These are phyloP conservation scores for Trematocara macrostoma DNA, from an alignment of 2,113 vertebrate species.

Conservation along the genomic window DNA sequence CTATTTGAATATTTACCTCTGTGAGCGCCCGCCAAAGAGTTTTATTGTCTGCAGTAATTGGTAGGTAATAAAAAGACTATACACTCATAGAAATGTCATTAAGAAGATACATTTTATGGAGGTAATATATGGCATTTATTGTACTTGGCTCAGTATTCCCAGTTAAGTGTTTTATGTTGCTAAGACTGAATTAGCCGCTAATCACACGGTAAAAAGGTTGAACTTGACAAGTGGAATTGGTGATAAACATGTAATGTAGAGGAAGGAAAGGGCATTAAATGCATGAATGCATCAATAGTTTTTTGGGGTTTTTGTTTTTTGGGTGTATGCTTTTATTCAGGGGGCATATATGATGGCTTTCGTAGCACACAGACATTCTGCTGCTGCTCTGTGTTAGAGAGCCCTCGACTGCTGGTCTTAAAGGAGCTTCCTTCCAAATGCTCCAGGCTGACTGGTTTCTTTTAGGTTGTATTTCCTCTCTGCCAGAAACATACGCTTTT, in stretches of 20 bases:
- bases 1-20: neutral
- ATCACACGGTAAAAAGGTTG: neutral
- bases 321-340: neutral
- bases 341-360: neutral
- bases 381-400: neutral
- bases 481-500: neutral
- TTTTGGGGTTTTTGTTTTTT: rapidly evolving
- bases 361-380: neutral
- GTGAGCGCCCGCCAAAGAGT: neutral
- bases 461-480: neutral
- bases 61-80: neutral
- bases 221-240: neutral
- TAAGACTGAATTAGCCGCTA: neutral
- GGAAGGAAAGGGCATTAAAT: neutral
- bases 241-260: neutral
- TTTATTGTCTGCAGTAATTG: neutral
- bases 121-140: neutral
- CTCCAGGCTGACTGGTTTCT: slow-evolving; percentile 14
- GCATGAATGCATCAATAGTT: neutral
- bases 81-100: neutral
- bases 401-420: neutral
- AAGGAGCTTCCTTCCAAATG: slow-evolving; percentile 4
- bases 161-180: neutral
- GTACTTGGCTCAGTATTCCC: neutral
- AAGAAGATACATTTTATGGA: neutral